Base-by-base conservation (phyloP, 2,888 invertebrate genomes). In the Ochropleura plecta region DNA sequence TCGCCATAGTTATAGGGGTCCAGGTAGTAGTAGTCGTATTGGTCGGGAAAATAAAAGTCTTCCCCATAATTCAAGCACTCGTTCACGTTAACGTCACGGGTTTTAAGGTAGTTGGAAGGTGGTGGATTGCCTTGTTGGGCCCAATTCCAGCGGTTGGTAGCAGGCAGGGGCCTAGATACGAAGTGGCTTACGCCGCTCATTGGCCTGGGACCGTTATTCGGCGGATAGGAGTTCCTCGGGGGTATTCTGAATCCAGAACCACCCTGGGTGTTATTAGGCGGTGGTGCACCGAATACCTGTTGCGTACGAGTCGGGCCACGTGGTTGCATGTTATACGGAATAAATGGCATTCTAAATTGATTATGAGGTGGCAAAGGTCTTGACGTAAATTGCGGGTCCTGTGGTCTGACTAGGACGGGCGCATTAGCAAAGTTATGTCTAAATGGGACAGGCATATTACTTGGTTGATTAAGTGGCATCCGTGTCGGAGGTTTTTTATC, bases 121-220 rank as follows among this genome's bases (percentile, higher is more conserved):
- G 30, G 30, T 30, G 30, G 30, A 30, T 30, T 30, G 30, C 30
- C 30, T 30, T 30, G 30, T 30, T 30, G 30, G 30, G 49, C 65
- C 49, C 18, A 55, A 44, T 67, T 67, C 67, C 65, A 67, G 9
- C 53, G 55, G 53, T 20, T 67, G 3, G 44, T 55, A 42, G 64
- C 42, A 55, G 42, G 53, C 5, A 55, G n/a, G 3, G 66, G 53
- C 53, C 64, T 65, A 1, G 64, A 0, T 6, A 6, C 48, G 12
- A 64, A 64, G 20, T 64, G 16, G 30, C 46, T 64, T 0, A 48
- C 20, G 46, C 20, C 46, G 10, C 64, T 64, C 64, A 30, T 64
- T 8, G 46, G 48, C 5, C 6, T 64, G 14, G 64, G 48, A 48
- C 9, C 16, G 14, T 48, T 64, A 18, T 48, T 64, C 10, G 16